These are phyloP conservation scores for Plotosus lineatus DNA, from an alignment of 2,113 vertebrate species.

Conservation along the genomic window DNA sequence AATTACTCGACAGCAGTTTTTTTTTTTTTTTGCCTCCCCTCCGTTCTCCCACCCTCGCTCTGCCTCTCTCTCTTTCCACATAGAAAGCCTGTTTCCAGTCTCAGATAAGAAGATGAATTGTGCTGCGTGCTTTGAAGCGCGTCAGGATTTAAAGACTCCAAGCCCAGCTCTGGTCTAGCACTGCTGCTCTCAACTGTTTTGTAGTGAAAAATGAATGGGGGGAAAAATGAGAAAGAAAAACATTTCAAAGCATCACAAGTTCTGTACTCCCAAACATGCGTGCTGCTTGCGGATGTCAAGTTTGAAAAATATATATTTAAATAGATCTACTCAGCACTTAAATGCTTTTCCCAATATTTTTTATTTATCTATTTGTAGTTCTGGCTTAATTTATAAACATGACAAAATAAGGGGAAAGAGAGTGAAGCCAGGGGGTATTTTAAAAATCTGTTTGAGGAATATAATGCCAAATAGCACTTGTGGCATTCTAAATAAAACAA, in stretches of 20 bases:
- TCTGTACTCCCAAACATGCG: slow-evolving; percentile 61
- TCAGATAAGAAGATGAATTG: slow-evolving; percentile 84
- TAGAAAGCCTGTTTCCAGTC: slow-evolving; percentile 80
- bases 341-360: slow-evolving; percentile 57
- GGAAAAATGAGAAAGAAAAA: slow-evolving; percentile 61
- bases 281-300: slow-evolving; percentile 61
- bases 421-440: neutral
- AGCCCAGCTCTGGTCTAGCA: slow-evolving; percentile 71
- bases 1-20: slow-evolving; percentile 84
- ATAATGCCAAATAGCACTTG: slow-evolving; percentile 51
- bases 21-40: slow-evolving; percentile 65
- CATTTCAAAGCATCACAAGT: slow-evolving; percentile 75
- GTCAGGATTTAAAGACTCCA: slow-evolving; percentile 82
- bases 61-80: slow-evolving; percentile 69
- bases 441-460: slow-evolving; percentile 37
- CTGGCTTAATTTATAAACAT: slow-evolving; percentile 40
- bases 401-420: slow-evolving; percentile 25
- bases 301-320: slow-evolving; percentile 59
- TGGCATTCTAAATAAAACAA: slow-evolving; percentile 36
- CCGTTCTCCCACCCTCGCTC: slow-evolving; percentile 41
- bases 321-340: slow-evolving; percentile 47
- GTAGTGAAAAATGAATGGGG: slow-evolving; percentile 62
- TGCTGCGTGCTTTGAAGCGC: slow-evolving; percentile 79
- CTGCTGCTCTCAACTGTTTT: slow-evolving; percentile 73
- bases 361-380: slow-evolving; percentile 48